These are phyloP conservation scores for Ceyx margarethae DNA, from an alignment of 2,113 vertebrate genomes.

Conservation along the genomic window DNA sequence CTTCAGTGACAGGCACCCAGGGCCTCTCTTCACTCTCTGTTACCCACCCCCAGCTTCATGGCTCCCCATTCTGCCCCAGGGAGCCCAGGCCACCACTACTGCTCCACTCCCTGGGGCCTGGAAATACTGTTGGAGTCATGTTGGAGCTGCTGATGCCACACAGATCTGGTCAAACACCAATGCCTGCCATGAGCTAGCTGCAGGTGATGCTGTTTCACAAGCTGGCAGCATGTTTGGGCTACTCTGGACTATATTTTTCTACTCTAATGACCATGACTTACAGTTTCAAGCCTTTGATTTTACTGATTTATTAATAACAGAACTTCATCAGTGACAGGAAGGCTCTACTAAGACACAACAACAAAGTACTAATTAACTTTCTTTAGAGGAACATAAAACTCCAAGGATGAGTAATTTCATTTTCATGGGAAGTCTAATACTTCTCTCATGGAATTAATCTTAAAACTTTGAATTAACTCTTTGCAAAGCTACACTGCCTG, in stretches of 20 bases:
- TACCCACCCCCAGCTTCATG: accelerated
- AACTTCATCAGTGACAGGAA: conserved; percentile 26
- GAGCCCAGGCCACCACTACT: background rate
- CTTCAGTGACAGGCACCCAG: background rate
- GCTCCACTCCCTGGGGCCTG: accelerated
- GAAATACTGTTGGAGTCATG: background rate
- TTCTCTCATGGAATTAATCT: background rate
- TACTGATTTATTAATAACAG: background rate
- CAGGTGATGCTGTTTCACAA: background rate
- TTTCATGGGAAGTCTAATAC: conserved; percentile 22
- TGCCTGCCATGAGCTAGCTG: background rate
- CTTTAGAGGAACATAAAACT: conserved; percentile 47
- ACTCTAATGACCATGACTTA: background rate
- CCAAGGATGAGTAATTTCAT: conserved; percentile 37
- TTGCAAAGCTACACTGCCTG: background rate
- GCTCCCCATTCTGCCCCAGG: background rate
- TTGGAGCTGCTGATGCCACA: background rate
- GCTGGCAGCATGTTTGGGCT: background rate
- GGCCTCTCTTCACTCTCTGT: background rate
- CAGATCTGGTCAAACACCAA: background rate
- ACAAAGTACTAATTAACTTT: conserved; percentile 30
- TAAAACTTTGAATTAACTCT: conserved; percentile 42
- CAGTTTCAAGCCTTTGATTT: conserved; percentile 21
- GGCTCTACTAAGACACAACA: background rate
- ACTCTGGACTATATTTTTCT: background rate